Percentiles rank a stretch among this genome's conserved stretches.
These are phyloP conservation scores for Mormyrops boulengeri DNA, from an alignment of 2,797 vertebrate species.

Conservation along the genomic window DNA sequence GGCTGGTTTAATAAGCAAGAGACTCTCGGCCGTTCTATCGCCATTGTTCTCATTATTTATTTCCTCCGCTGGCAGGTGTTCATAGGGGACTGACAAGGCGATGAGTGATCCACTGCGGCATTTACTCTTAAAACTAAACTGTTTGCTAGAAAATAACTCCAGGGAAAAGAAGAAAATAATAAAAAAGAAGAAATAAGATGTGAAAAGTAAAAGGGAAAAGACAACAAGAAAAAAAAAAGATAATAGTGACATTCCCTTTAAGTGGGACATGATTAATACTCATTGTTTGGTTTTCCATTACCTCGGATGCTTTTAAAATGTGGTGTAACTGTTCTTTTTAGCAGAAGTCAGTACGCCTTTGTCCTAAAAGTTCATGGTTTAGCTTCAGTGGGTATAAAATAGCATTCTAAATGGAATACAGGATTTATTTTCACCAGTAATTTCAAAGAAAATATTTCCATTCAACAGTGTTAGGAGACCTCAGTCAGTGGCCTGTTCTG, in stretches of 20 bases:
- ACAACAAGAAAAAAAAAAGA: background rate
- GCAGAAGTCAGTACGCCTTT: background rate
- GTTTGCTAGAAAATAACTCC: background rate
- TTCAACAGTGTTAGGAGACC: background rate
- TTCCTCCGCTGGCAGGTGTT: background rate
- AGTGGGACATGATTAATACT: background rate
- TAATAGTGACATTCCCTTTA: background rate
- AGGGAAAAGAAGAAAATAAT: background rate
- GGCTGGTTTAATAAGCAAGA: background rate
- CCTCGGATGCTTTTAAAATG: background rate
- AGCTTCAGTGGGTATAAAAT: background rate
- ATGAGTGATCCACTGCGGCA: background rate
- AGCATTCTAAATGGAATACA: background rate
- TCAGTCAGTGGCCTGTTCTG: background rate
- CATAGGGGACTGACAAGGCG: background rate
- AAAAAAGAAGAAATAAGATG: background rate
- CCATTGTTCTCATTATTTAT: background rate
- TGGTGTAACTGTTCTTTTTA: background rate
- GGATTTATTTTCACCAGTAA: background rate
- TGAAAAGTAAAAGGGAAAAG: background rate
- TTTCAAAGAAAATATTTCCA: slow-evolving; percentile 1
- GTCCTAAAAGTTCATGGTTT: background rate
- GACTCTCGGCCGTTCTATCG: background rate
- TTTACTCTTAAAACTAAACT: background rate
- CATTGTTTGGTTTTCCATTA: background rate